Evolutionary conservation across 2,113 vertebrate species (phyloP), one percentile per base, ranked within the genome.

Genomic region (Erpornis zantholeuca): DNA sequence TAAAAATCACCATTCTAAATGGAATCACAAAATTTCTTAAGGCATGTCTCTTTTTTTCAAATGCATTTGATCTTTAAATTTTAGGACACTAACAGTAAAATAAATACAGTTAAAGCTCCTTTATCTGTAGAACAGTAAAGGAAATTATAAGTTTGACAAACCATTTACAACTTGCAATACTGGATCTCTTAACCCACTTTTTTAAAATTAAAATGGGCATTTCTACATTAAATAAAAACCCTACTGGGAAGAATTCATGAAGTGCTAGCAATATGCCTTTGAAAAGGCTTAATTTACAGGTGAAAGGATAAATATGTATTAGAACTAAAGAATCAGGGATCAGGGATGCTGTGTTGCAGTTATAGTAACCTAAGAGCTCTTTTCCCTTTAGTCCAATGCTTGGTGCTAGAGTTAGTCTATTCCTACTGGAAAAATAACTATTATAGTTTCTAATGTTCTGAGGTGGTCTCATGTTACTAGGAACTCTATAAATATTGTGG

Each of bases 1-100:
- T 86, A 24, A 93, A 97, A 96, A 95, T 81, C 27, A 79, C 23
- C 27, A 68, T 79, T 94, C 78, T 96, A 87, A 96, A 94, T 70
- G 64, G 87, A 95, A 92, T 78, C 22, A 82, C 45, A 91, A 96
- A 49, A 82, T 79, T 96, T 92, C 49, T 83, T 86, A 77, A 91
- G 29, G 36, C 15, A 40, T 38, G 28, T 54, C 1, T 91, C 4
- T 22, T 70, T 75, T 56, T 50, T 15, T 7, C 10, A 47, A 76
- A 31, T 4, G 23, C 14, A 42, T 61, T 72, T 69, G 71, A 83
- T 33, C 78, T 86, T 87, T 91, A 94, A 81, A 92, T 73, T 65
- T 61, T 86, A 70, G 86, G 47, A 59, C 17, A 54, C 19, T 65
- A 50, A 20, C 65, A 77, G 21, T 59, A 73, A 83, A 90, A 73